Base-by-base conservation (phyloP, 2,797 vertebrate species). In the Numenius phaeopus region DNA sequence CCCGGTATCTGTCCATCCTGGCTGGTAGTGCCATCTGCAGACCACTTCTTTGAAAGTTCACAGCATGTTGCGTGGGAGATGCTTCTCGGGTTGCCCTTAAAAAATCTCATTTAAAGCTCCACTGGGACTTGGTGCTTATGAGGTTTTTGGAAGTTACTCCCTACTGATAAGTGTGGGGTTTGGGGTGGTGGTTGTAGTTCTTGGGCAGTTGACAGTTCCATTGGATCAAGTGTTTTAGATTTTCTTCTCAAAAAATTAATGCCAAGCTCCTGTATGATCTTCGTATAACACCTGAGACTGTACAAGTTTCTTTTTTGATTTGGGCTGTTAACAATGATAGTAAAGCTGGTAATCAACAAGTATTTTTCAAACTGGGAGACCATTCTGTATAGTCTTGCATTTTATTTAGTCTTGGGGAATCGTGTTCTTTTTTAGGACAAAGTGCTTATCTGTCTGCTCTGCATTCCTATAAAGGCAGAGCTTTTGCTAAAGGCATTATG, bases 1-100 rank as follows among this genome's bases (percentile, higher is more conserved):
- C 24, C 16, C 4, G 1, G 0, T 11, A 6, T n/a, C 55, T n/a
- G 6, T 57, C 21, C 11, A 18, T 49, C 11, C 39, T 5, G 2
- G 23, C 64, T 32, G 20, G 3, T 57, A 6, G 67, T 87, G 67
- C 71, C 27, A 5, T n/a, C 72, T 18, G 20, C 69, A 30, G 72
- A 18, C 5, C 9, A 0, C 32, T 72, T 20, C 8, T 54, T 54
- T 46, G 30, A 14, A 17, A 14, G 34, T 7, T 47, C 10, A 22
- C 17, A 21, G 19, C 20, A 3, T 14, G 44, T 44, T 37, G 44
- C 0, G 3, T 23, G n/a, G 37, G 22, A 47, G 72, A 7, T 22
- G 19, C 30, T 67, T 1, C 15, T 58, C 2, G 1, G 8, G 65
- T 58, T 85, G 37, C 34, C 69, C 75, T 73, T 44, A n/a, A 42